phyloP scores from a whole-genome alignment of 2,888 invertebrate species.

The Kryphioiulus occultus region DNA sequence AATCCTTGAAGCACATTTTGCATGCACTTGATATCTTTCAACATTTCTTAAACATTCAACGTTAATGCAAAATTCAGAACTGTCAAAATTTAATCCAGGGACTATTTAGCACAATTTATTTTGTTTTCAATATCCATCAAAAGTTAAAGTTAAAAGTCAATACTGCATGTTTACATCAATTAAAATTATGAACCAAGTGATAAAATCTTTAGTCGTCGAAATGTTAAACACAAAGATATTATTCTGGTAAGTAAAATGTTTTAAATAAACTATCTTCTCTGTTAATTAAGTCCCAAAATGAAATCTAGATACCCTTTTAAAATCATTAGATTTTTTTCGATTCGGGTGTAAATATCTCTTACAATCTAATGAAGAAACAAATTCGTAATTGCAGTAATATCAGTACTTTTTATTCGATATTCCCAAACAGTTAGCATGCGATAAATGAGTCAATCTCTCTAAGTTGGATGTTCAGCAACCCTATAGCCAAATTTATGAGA shows the following conservation, averaged over 20 bases:
- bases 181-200: not conserved
- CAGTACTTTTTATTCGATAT: not conserved
- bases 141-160: not conserved
- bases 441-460: not conserved
- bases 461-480: not conserved
- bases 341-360: not conserved
- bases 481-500: not conserved
- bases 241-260: not conserved
- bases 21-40: not conserved
- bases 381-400: conserved; percentile 23
- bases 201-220: not conserved
- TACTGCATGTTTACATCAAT: not conserved
- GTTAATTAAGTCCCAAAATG: not conserved
- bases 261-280: not conserved
- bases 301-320: not conserved
- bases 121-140: not conserved
- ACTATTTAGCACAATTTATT: not conserved
- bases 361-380: not conserved
- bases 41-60: not conserved
- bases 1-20: conserved; percentile 1
- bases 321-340: not conserved
- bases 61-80: not conserved
- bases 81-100: not conserved
- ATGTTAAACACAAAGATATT: not conserved
- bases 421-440: not conserved